These are phyloP conservation scores for Alloscopus bannaensis DNA, from an alignment of 2,888 invertebrate species.

Conservation along the genomic window DNA sequence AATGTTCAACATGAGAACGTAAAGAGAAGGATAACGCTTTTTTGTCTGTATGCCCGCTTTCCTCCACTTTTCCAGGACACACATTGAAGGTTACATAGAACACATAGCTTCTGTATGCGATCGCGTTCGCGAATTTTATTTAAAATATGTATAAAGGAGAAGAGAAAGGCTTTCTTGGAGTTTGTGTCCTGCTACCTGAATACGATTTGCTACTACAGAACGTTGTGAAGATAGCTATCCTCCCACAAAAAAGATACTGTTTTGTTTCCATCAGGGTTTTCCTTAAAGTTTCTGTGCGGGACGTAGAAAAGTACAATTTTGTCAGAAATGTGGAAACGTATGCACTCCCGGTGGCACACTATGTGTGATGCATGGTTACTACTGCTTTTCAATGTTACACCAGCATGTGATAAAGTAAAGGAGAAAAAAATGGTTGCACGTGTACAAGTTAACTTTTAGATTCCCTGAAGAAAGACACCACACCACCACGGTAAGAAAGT, in stretches of 20 bases:
- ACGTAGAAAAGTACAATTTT: neutral
- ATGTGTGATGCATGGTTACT: no score
- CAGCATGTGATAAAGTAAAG: no score
- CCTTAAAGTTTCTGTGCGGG: neutral
- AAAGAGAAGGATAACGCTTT: neutral
- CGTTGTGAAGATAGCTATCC: neutral
- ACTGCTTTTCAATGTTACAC: no score
- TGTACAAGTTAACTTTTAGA: no score
- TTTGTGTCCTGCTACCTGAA: neutral
- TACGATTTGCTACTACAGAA: neutral
- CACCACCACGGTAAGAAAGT: no score
- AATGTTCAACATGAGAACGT: neutral
- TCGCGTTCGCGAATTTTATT: neutral
- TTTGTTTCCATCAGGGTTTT: neutral
- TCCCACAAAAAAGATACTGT: neutral
- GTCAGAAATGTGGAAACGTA: neutral
- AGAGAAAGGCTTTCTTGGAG: neutral
- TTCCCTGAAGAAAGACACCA: no score
- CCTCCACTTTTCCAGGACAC: slow-evolving; percentile 29
- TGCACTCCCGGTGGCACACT: no score
- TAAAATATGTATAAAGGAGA: slow-evolving; percentile 39
- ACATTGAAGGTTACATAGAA: slow-evolving; percentile 40
- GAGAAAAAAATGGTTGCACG: no score
- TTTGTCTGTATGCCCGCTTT: neutral
- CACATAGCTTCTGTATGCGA: neutral